phyloP scores from a whole-genome alignment of 1,140 invertebrate species.

The Philaenus spumarius region DNA sequence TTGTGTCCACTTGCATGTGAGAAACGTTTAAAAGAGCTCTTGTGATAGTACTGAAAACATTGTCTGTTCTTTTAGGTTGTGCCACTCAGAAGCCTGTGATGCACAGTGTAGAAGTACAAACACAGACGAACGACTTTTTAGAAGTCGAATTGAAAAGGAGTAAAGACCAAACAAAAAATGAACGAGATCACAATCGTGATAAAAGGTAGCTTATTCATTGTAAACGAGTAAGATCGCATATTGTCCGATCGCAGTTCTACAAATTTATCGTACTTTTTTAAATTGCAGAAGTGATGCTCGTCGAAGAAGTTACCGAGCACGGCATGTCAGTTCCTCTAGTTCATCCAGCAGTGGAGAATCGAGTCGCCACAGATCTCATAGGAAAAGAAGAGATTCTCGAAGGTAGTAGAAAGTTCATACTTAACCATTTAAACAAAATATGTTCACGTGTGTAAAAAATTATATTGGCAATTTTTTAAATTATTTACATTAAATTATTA shows the following conservation, averaged over 20 bases:
- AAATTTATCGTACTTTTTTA: background rate
- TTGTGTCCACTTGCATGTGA: too few relatives aligned
- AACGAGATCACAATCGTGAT: too few relatives aligned
- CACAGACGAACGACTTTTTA: conserved; percentile 8
- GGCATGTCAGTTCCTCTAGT: conserved; percentile 19
- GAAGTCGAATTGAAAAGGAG: background rate
- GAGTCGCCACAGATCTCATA: conserved; percentile 13
- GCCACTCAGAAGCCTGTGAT: conserved; percentile 18
- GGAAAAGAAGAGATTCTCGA: background rate
- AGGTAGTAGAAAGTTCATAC: background rate
- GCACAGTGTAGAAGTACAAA: conserved; percentile 31
- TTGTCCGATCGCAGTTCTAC: background rate
- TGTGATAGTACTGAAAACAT: too few relatives aligned
- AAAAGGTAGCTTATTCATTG: too few relatives aligned
- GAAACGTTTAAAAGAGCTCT: too few relatives aligned
- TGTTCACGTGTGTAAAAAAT: too few relatives aligned
- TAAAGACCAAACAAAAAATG: too few relatives aligned
- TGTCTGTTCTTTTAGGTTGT: background rate
- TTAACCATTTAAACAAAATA: too few relatives aligned
- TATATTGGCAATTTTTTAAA: too few relatives aligned
- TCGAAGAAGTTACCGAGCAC: conserved; percentile 18
- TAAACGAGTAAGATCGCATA: background rate
- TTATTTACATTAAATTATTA: too few relatives aligned
- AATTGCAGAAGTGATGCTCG: background rate
- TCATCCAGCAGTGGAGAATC: conserved; percentile 17